Evolutionary conservation across 2,113 vertebrate species (phyloP).

Genomic region (Xenopus laevis): DNA sequence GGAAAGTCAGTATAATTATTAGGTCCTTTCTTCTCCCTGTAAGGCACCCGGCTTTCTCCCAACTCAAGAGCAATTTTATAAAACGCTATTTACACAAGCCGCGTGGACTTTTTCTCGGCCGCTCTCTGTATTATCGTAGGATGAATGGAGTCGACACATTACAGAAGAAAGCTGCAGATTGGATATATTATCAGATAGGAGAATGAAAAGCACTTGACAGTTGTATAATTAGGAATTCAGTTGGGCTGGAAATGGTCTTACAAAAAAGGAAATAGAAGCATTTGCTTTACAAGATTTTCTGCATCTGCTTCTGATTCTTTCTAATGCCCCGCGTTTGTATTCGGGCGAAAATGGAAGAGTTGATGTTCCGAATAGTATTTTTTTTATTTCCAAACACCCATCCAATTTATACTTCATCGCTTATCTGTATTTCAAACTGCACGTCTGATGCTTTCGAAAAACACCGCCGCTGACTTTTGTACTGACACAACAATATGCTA

Average conservation of each 20-base stretch:
- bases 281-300: not conserved
- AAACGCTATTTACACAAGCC: not conserved
- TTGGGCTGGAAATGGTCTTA: constrained; percentile 8
- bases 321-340: constrained; percentile 18
- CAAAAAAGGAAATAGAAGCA: not conserved
- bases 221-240: constrained; percentile 33
- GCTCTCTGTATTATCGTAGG: not conserved
- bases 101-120: not conserved
- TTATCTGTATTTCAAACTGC: constrained; percentile 28
- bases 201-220: constrained; percentile 21
- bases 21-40: not conserved
- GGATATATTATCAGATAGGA: constrained; percentile 28
- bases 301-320: constrained; percentile 23
- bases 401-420: constrained; percentile 21
- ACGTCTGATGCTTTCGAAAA: not conserved
- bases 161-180: not conserved
- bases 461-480: constrained; percentile 23
- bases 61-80: not conserved
- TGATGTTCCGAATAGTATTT: constrained; percentile 13
- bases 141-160: not conserved
- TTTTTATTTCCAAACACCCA: not conserved
- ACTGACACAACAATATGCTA: constrained; percentile 31
- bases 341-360: not conserved
- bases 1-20: constrained; percentile 1
- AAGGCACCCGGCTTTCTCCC: not conserved